Percentiles rank a stretch among this genome's conserved stretches.
Conservation (phyloP, 2,888 invertebrate genomes). For the Timandra comae region DNA sequence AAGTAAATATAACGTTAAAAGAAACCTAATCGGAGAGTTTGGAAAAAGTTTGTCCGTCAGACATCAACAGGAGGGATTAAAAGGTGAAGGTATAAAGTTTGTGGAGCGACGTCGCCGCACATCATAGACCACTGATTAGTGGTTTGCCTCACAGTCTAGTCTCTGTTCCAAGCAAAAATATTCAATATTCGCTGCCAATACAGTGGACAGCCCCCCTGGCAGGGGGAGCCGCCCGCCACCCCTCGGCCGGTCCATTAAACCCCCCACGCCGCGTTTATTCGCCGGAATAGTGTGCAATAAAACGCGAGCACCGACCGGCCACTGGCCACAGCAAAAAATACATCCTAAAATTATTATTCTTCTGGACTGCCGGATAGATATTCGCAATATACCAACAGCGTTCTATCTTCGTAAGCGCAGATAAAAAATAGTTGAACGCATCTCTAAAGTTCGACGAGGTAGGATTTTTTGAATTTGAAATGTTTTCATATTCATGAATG, state of each 20-base stretch:
- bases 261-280: conserved; percentile 61
- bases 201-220: conserved; percentile 29
- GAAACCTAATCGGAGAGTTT: too few relatives aligned
- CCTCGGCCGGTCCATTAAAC: conserved; percentile 56
- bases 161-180: conserved; percentile 59
- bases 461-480: conserved; percentile 32
- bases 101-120: conserved; percentile 30
- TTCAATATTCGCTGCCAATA: conserved; percentile 65
- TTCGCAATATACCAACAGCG: conserved; percentile 17
- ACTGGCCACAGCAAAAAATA: conserved; percentile 64
- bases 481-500: conserved; percentile 31
- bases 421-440: conserved; percentile 22
- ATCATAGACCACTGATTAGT: conserved; percentile 55
- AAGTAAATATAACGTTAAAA: too few relatives aligned
- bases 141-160: conserved; percentile 40
- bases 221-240: conserved; percentile 18
- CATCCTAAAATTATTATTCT: conserved; percentile 63
- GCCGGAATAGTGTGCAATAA: conserved; percentile 72
- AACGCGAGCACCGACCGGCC: conserved; percentile 59
- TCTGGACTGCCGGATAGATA: conserved; percentile 39
- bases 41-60: too few relatives aligned
- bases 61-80: background rate
- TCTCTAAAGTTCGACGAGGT: conserved; percentile 21
- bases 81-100: conserved; percentile 21
- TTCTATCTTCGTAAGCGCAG: conserved; percentile 20